Base-by-base conservation (phyloP, 92 coral and sea anemone species). In the Porites divaricata region DNA sequence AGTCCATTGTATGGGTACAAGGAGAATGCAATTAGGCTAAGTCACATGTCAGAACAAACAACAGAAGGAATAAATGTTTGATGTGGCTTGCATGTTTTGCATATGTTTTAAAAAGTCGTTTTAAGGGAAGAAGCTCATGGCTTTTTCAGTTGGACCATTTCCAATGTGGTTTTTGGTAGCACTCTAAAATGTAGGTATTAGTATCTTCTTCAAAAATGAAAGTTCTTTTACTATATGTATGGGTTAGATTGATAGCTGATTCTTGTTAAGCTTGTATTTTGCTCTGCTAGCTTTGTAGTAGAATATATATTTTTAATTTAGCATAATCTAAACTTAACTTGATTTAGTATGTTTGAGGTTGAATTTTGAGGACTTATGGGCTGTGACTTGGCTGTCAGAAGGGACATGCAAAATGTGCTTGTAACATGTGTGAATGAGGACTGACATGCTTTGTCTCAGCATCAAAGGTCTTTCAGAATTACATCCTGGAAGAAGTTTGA, bases 81-180 rank as follows among this genome's bases (percentile, higher is more conserved):
- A 96, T 96, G 99, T 81, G 92, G 83, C 81, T 84, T 92, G 93
- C 94, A 92, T 94, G 98, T 94, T 94, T 94, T 94, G 98, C 98
- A 94, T 94, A 94, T 94, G 87, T 80, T 92, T 86, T 83, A 85
- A 89, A 86, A 91, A 91, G 95, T 89, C 93, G 83, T 83, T 78
- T 72, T 85, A 85, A 91, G 87, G 87, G 91, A 87, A 76, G 93
- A 90, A 90, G 85, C 92, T 92, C 87, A 83, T 84, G 87, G 89
- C 89, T 85, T 78, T 85, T 92, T 75, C 66, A 77, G 75, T 79
- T 71, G 54, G 78, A 80, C 62, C 52, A 65, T 63, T 76, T 87
- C 58, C 77, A 28, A 76, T 63, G 78, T 84, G 77, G 79, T 84
- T 68, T 79, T 84, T 65, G 63, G 23, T 59, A 62, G 63, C 72